These are phyloP conservation scores for Caracal caracal DNA, from an alignment of 2,113 vertebrate species.

Conservation along the genomic window DNA sequence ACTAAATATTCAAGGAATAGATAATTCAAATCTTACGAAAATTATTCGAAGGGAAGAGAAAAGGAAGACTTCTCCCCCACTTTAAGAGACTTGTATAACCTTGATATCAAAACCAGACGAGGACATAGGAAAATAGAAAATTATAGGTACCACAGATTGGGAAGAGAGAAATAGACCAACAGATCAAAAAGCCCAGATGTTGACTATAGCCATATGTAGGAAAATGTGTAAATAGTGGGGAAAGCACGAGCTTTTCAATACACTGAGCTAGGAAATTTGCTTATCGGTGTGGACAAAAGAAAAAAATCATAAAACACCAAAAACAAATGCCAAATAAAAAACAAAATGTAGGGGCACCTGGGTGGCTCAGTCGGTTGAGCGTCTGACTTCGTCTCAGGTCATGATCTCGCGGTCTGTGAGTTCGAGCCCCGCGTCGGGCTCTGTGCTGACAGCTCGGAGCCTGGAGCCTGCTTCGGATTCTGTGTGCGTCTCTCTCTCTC, in stretches of 20 bases:
- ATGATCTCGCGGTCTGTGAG: no score
- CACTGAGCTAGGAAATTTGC: background rate
- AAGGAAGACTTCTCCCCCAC: background rate
- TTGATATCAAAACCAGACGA: constrained; percentile 13
- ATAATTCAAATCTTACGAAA: constrained; percentile 16
- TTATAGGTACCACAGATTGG: background rate
- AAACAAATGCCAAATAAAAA: background rate
- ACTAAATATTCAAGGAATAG: background rate
- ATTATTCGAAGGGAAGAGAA: background rate
- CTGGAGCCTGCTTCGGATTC: no score
- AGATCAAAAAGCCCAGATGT: background rate
- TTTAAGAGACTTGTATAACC: background rate
- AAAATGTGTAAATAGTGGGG: background rate
- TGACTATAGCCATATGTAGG: background rate
- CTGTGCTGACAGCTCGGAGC: no score
- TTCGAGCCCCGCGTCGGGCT: no score
- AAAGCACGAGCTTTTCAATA: background rate
- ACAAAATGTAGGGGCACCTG: no score
- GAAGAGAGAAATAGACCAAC: background rate
- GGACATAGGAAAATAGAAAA: background rate
- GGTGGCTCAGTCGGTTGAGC: no score
- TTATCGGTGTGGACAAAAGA: background rate
- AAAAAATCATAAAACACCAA: background rate
- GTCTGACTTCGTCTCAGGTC: no score
- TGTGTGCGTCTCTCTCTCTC: no score